Conservation (phyloP, 1,140 invertebrate genomes). For the Philopotamus ludificatus region DNA sequence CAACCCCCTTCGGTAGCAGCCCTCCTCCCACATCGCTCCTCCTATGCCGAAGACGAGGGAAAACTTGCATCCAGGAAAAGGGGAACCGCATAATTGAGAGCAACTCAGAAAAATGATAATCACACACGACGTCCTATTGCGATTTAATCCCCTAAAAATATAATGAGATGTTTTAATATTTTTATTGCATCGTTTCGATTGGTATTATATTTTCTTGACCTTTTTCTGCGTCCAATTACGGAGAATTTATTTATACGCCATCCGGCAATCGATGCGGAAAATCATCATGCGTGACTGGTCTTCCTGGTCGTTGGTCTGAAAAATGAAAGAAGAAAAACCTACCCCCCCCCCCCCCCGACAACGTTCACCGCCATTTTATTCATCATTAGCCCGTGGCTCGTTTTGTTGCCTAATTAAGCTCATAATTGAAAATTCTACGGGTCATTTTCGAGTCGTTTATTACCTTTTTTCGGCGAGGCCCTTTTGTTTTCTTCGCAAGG, state of each 20-base stretch:
- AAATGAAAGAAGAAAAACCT: background rate
- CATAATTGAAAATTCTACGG: conserved; percentile 33
- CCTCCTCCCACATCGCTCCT: background rate
- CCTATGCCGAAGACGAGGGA: background rate
- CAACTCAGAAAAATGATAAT: background rate
- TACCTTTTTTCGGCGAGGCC: background rate
- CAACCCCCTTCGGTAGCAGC: background rate
- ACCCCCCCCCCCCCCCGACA: background rate
- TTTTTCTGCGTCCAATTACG: conserved; percentile 10
- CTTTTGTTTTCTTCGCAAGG: conserved; percentile 8
- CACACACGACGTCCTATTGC: background rate
- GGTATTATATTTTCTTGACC: too few species aligned
- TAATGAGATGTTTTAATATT: too few species aligned
- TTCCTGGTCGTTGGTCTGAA: background rate
- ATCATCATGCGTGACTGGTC: background rate
- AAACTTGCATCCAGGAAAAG: conserved; percentile 16
- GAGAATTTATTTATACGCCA: too few species aligned
- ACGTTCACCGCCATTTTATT: conserved; percentile 1
- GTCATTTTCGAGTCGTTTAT: conserved; percentile 29
- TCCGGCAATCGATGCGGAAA: too few species aligned
- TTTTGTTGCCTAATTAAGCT: conserved; percentile 36
- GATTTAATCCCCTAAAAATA: too few species aligned
- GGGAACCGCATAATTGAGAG: background rate
- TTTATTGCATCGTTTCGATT: too few species aligned
- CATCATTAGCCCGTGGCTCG: conserved; percentile 31